Evolutionary conservation across 2,888 invertebrate genomes (phyloP).

Genomic region (Acleris laterana): DNA sequence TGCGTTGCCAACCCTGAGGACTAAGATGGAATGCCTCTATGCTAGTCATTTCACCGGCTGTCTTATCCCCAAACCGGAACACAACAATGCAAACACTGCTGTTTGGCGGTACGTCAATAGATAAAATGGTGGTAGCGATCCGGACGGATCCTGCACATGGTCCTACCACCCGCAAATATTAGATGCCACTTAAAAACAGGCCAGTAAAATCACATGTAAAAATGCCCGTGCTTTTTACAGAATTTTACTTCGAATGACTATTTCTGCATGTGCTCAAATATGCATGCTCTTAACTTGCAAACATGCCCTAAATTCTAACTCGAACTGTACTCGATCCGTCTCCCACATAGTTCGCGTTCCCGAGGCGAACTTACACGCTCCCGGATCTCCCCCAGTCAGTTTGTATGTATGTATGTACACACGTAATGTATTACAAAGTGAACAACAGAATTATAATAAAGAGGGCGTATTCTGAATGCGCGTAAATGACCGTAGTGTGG

Average conservation of each 20-base stretch:
- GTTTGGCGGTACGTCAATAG: too few relatives aligned
- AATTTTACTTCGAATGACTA: not conserved
- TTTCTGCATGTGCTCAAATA: too few relatives aligned
- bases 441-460: conserved; percentile 53
- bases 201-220: too few relatives aligned
- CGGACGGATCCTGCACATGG: too few relatives aligned
- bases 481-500: conserved; percentile 1
- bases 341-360: conserved; percentile 24
- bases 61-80: too few relatives aligned
- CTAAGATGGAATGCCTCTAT: too few relatives aligned
- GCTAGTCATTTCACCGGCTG: too few relatives aligned
- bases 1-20: too few relatives aligned
- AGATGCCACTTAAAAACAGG: too few relatives aligned
- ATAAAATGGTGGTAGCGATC: too few relatives aligned
- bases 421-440: conserved; percentile 42
- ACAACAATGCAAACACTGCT: too few relatives aligned
- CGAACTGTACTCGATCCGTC: conserved; percentile 12
- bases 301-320: conserved; percentile 20
- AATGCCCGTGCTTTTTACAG: not conserved
- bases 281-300: not conserved
- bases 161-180: too few relatives aligned
- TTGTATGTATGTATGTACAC: conserved; percentile 48
- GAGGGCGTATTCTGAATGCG: conserved; percentile 49
- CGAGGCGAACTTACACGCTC: conserved; percentile 44
- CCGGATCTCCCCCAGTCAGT: conserved; percentile 56